phyloP scores from a whole-genome alignment of 2,797 vertebrate species.

The Xenopus petersii region DNA sequence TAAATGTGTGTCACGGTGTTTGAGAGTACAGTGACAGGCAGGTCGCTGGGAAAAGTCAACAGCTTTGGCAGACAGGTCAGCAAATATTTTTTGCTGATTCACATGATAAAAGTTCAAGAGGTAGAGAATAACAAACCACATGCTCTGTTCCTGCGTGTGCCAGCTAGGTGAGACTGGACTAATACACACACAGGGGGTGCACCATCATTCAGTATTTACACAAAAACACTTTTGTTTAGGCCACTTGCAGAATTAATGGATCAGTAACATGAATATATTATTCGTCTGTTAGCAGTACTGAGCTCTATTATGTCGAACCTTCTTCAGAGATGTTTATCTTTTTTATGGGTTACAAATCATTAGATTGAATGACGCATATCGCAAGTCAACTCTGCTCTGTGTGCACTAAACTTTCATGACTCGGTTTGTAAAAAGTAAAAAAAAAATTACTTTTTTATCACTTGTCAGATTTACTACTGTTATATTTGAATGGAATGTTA shows the following conservation, averaged over 20 bases:
- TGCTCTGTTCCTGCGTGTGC: conserved; percentile 15
- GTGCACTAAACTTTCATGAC: too few relatives aligned
- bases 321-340: too few relatives aligned
- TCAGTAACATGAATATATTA: too few relatives aligned
- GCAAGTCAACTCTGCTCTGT: too few relatives aligned
- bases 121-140: conserved; percentile 47
- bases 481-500: too few relatives aligned
- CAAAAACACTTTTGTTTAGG: not conserved
- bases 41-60: conserved; percentile 43
- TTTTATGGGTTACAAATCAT: too few relatives aligned
- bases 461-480: too few relatives aligned
- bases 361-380: too few relatives aligned
- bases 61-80: conserved; percentile 58
- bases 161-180: conserved; percentile 58
- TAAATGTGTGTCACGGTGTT: conserved; percentile 52
- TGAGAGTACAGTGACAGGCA: conserved; percentile 59
- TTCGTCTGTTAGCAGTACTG: too few relatives aligned
- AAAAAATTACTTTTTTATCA: too few relatives aligned
- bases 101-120: conserved; percentile 59
- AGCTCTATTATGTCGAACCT: too few relatives aligned
- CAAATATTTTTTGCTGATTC: conserved; percentile 53
- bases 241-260: not conserved
- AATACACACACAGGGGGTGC: conserved; percentile 56
- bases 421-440: too few relatives aligned
- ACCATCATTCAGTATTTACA: conserved; percentile 43